Evolutionary conservation across 2,888 invertebrate species (phyloP).

Genomic region (Rambutsinella grinnellia): DNA sequence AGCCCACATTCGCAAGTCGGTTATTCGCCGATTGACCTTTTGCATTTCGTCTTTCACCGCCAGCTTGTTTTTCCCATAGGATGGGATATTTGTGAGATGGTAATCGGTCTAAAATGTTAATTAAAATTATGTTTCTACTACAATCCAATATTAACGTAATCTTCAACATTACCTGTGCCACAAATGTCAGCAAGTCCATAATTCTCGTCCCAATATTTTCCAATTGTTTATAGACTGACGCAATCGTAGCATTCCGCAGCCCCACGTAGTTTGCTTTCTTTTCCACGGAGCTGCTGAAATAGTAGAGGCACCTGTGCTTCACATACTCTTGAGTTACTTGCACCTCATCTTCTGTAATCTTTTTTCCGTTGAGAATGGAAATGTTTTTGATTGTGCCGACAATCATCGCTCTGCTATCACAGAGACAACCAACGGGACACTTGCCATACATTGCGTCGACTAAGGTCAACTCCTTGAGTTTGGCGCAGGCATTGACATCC

Average conservation of each 20-base stretch:
- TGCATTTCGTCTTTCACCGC: conserved; percentile 42
- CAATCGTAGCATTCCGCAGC: conserved; percentile 51
- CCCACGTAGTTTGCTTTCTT: conserved; percentile 37
- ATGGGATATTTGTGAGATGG: conserved; percentile 21
- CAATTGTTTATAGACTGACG: conserved; percentile 55
- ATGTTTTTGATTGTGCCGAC: conserved; percentile 55
- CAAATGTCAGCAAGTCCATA: conserved; percentile 43
- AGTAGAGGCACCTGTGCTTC: conserved; percentile 55
- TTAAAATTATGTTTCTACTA: too few species aligned
- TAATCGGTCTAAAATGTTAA: conserved; percentile 48
- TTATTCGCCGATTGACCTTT: conserved; percentile 49
- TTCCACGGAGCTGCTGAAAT: conserved; percentile 53
- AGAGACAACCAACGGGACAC: conserved; percentile 62
- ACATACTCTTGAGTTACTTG: conserved; percentile 57
- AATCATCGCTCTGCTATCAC: conserved; percentile 60
- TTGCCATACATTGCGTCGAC: conserved; percentile 62
- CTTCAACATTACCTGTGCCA: conserved; percentile 49
- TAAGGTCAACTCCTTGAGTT: conserved; percentile 47
- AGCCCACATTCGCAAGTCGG: conserved; percentile 57
- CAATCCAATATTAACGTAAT: background rate
- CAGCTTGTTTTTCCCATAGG: conserved; percentile 36
- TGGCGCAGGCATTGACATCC: conserved; percentile 57
- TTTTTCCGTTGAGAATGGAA: conserved; percentile 57
- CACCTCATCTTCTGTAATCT: conserved; percentile 51
- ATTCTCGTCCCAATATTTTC: conserved; percentile 57